Evolutionary conservation across 2,113 vertebrate species (phyloP).

Genomic region (Acanthochromis polyacanthus): DNA sequence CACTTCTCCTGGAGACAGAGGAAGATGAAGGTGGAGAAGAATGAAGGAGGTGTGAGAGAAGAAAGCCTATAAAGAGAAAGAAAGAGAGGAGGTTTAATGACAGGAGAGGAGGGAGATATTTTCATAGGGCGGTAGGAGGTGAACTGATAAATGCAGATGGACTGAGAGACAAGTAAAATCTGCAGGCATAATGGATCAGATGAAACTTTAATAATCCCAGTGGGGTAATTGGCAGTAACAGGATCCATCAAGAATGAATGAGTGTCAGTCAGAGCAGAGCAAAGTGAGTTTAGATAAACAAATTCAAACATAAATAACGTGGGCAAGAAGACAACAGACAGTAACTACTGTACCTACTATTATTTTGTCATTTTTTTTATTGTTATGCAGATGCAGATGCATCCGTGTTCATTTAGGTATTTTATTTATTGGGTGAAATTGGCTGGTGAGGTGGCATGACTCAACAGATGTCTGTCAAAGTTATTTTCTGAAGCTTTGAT

Average conservation of each 20-base stretch:
- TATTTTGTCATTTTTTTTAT: not conserved
- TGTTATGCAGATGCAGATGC: not conserved
- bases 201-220: constrained; percentile 54
- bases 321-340: not conserved
- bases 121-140: constrained; percentile 14
- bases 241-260: constrained; percentile 22
- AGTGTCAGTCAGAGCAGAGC: constrained; percentile 21
- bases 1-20: constrained; percentile 10
- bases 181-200: constrained; percentile 51
- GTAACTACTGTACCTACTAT: not conserved
- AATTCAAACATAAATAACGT: not conserved
- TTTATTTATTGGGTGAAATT: not conserved
- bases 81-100: constrained; percentile 32
- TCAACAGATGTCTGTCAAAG: no score
- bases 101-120: constrained; percentile 7
- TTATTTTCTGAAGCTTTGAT: no score
- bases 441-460: no score
- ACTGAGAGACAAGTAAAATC: constrained; percentile 8
- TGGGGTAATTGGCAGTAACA: constrained; percentile 32
- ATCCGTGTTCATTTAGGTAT: not conserved
- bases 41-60: constrained; percentile 35
- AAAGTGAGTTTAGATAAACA: constrained; percentile 5
- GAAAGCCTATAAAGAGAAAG: not conserved
- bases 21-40: constrained; percentile 28
- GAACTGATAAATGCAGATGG: constrained; percentile 12